A percentile compares a stretch with the other conserved stretches of the same genome.
phyloP scores from a whole-genome alignment of 2,888 invertebrate species.

The Rotaria macrura region DNA sequence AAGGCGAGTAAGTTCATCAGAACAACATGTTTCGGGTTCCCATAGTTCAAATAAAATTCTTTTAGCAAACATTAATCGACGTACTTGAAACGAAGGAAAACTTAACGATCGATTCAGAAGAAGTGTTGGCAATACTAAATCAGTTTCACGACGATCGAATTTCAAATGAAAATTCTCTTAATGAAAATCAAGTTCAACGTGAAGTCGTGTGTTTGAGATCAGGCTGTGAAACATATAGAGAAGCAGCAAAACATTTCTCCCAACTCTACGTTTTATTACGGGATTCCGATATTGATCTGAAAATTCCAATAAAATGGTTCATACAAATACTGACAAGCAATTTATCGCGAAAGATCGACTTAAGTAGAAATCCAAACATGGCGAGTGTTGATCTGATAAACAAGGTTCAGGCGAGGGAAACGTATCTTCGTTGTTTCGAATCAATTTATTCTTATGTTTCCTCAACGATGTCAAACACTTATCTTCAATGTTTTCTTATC shows the following conservation, averaged over 20 bases:
- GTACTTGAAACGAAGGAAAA: neutral
- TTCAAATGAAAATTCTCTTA: neutral
- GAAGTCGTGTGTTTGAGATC: neutral
- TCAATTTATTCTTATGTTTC: neutral
- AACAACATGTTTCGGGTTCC: neutral
- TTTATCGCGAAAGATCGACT: neutral
- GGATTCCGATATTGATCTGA: neutral
- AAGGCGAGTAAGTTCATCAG: neutral
- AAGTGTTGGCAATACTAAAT: neutral
- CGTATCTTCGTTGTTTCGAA: conserved; percentile 1
- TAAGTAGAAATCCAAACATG: neutral
- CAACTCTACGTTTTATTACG: neutral
- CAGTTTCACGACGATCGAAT: neutral
- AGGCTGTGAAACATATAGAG: neutral
- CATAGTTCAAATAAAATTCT: neutral
- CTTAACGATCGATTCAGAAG: neutral
- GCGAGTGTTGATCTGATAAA: neutral
- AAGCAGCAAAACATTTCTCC: neutral
- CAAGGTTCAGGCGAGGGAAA: conserved; percentile 12
- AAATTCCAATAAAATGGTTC: neutral
- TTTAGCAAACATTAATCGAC: neutral
- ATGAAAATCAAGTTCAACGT: neutral
- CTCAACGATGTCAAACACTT: neutral
- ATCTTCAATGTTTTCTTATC: neutral
- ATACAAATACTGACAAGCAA: neutral